Evolutionary conservation across 2,888 invertebrate species (phyloP).

Genomic region (Podotricha telesiphe): DNA sequence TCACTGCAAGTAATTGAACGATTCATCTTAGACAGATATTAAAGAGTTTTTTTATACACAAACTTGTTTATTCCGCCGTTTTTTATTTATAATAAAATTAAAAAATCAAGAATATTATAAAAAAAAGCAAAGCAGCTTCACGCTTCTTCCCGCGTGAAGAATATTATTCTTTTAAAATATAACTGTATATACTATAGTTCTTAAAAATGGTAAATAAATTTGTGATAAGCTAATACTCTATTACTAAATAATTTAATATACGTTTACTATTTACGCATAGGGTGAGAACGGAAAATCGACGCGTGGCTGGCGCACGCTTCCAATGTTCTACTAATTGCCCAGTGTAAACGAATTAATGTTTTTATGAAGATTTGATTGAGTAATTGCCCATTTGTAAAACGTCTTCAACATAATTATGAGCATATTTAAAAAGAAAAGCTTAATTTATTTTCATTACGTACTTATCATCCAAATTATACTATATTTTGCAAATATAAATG

Average conservation of each 20-base stretch:
- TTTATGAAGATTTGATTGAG: constrained; percentile 1
- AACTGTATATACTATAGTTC: too few relatives aligned
- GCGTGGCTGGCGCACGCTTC: constrained; percentile 56
- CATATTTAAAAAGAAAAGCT: too few relatives aligned
- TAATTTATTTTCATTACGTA: too few relatives aligned
- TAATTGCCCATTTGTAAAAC: constrained; percentile 12
- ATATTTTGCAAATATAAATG: too few relatives aligned
- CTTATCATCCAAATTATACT: too few relatives aligned
- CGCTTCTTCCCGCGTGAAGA: too few relatives aligned
- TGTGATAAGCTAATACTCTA: not conserved
- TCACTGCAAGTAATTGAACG: constrained; percentile 69
- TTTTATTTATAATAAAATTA: not conserved
- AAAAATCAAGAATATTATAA: too few relatives aligned
- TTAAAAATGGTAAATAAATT: not conserved
- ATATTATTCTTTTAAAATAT: not conserved
- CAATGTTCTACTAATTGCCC: constrained; percentile 38
- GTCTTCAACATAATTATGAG: not conserved
- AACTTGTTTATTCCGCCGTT: not conserved
- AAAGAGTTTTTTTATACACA: not conserved
- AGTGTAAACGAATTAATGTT: constrained; percentile 21
- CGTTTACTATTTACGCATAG: constrained; percentile 44
- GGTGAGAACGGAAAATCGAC: constrained; percentile 47
- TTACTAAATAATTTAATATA: not conserved
- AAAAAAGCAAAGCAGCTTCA: too few relatives aligned
- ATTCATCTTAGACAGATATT: constrained; percentile 21